These are phyloP conservation scores for Xenus cinereus DNA, from an alignment of 2,113 vertebrate species.

Conservation along the genomic window DNA sequence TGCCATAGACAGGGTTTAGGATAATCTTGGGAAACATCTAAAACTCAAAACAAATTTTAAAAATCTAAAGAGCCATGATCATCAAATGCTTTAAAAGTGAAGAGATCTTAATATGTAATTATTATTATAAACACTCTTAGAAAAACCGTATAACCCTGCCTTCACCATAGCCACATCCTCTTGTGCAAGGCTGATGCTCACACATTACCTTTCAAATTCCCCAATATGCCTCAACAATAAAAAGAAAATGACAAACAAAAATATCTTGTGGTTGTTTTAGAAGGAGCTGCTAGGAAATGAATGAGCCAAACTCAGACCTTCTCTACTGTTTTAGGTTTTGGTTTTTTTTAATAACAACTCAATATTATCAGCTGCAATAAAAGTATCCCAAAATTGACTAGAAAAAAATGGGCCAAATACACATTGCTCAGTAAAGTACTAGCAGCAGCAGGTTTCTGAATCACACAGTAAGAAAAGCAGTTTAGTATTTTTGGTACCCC, in stretches of 20 bases:
- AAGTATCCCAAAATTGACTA: not conserved
- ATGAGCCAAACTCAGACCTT: not conserved
- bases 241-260: rapidly evolving
- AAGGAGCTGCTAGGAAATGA: not conserved
- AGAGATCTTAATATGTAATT: not conserved
- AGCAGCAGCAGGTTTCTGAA: not conserved
- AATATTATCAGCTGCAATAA: not conserved
- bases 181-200: not conserved
- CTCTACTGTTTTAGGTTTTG: rapidly evolving
- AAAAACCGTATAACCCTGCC: not conserved
- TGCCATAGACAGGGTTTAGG: not conserved
- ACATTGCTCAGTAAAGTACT: not conserved
- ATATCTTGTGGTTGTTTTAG: not conserved
- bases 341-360: not conserved
- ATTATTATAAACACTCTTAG: not conserved
- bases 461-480: not conserved
- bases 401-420: not conserved
- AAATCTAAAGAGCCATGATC: not conserved
- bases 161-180: not conserved
- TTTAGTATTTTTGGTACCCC: not conserved
- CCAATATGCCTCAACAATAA: not conserved
- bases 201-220: not conserved
- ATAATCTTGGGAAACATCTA: not conserved
- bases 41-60: not conserved
- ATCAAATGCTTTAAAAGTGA: not conserved